Conservation (phyloP, 2,888 invertebrate genomes). For the Andrena bicolor region DNA sequence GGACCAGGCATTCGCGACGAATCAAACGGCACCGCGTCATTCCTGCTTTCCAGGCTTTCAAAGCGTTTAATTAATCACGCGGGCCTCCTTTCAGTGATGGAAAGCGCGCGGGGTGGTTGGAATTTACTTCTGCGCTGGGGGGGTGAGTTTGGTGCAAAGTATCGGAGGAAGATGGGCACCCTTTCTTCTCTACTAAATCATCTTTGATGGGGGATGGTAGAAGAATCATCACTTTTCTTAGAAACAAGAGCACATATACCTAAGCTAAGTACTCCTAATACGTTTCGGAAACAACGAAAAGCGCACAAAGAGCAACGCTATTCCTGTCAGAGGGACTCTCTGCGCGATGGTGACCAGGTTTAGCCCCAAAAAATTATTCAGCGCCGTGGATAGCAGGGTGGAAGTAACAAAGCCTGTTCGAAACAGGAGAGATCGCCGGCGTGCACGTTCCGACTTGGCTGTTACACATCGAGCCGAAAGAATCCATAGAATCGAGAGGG, state of each 20-base stretch:
- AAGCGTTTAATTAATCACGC: constrained; percentile 60
- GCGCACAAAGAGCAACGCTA: not conserved
- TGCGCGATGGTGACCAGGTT: not conserved
- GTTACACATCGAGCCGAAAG: constrained; percentile 53
- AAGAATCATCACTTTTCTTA: not conserved
- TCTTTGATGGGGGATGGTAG: no score
- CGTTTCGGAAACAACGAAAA: not conserved
- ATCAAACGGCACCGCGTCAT: constrained; percentile 47
- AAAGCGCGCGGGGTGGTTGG: not conserved
- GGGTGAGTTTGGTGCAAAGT: not conserved
- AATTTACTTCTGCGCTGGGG: not conserved
- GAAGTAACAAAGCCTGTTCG: constrained; percentile 3
- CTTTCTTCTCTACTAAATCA: not conserved
- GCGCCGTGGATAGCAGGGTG: not conserved
- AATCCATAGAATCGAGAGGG: constrained; percentile 62
- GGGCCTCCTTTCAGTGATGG: not conserved
- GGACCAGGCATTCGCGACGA: constrained; percentile 49
- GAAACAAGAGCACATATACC: not conserved
- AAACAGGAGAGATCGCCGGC: constrained; percentile 15
- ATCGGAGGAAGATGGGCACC: not conserved
- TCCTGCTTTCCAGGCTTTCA: constrained; percentile 35
- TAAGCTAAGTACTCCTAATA: no score
- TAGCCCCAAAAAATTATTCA: constrained; percentile 3
- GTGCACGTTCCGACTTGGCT: constrained; percentile 32
- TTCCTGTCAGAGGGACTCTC: not conserved